Conservation (phyloP, 2,113 vertebrate genomes). For the Neofelis nebulosa region DNA sequence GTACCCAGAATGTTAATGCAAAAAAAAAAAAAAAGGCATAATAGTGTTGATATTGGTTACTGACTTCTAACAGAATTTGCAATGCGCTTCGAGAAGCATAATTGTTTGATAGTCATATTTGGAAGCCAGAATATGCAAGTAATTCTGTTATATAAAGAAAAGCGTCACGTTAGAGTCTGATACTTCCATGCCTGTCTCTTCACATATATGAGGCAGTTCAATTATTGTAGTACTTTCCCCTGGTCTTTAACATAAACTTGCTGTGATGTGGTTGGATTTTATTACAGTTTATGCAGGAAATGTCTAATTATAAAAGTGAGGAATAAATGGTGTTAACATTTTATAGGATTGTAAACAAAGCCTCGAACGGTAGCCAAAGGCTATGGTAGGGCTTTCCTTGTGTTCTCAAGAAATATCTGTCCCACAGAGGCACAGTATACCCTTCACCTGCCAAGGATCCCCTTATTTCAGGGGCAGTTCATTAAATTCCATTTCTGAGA, state of each 20-base stretch:
- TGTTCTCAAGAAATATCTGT: neutral
- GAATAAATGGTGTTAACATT: neutral
- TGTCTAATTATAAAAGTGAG: neutral
- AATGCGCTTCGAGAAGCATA: neutral
- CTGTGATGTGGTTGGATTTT: neutral
- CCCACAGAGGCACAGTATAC: neutral
- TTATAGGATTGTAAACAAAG: neutral
- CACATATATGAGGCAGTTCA: neutral
- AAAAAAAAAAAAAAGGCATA: neutral
- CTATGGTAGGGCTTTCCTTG: too few relatives aligned
- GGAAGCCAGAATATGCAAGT: neutral
- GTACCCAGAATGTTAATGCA: neutral
- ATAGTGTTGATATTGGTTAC: neutral
- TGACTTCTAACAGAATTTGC: neutral
- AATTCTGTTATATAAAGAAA: neutral
- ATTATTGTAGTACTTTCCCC: neutral
- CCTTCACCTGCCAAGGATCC: neutral
- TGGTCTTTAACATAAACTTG: neutral
- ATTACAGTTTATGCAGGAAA: neutral
- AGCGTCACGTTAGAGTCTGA: neutral
- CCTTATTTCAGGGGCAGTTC: neutral
- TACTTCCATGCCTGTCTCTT: neutral
- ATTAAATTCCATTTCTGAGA: neutral
- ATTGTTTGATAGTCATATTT: neutral
- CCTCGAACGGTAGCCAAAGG: neutral